Base-by-base conservation (phyloP, 1,140 invertebrate species). In the Tribolium castaneum region DNA sequence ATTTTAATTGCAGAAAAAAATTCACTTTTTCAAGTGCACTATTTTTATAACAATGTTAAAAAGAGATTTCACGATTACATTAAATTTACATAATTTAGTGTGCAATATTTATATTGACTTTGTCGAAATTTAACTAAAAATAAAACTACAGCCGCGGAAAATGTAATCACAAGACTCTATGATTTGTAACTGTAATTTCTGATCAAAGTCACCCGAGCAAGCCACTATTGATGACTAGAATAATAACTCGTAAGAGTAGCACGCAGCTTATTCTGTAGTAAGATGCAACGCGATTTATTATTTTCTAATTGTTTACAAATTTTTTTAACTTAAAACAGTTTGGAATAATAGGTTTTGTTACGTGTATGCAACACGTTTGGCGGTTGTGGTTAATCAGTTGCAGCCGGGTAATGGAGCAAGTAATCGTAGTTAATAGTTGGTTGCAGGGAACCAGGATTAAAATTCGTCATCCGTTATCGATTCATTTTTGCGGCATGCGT, bases 381-480 rank as follows among this genome's bases (percentile, higher is more conserved):
- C 51, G 6, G 6, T 7, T 1, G 10, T 12, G 51, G 6, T 16
- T 16, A n/a, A 3, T 16, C 34, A 66, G 59, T 66, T 66, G 59
- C 30, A 66, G 25, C 4, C 16, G 12, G 12, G 51, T 50, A 50
- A 50, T 12, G 9, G 49, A 50, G 13, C 10, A 16, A 7, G 12
- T 52, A 52, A 52, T 52, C 16, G 2, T 52, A 12, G 6, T 52
- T 52, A 16, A 19, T 52, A 19, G 51, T 16, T 52, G 39, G 39
- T 45, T 45, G 39, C 39, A 45, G 14, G 14, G 25, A 35, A 3
- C 5, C 39, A 45, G 14, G 25, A 35, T 66, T 34, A 66, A 35
- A 66, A 66, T 66, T 66, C 59, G n/a, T 30, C 7, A 62, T 62
- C 10, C 56, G 56, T 6, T 39, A 66, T 66, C 9, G 59, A 66